Conservation (phyloP, 2,797 vertebrate genomes). For the Propithecus deckenii region DNA sequence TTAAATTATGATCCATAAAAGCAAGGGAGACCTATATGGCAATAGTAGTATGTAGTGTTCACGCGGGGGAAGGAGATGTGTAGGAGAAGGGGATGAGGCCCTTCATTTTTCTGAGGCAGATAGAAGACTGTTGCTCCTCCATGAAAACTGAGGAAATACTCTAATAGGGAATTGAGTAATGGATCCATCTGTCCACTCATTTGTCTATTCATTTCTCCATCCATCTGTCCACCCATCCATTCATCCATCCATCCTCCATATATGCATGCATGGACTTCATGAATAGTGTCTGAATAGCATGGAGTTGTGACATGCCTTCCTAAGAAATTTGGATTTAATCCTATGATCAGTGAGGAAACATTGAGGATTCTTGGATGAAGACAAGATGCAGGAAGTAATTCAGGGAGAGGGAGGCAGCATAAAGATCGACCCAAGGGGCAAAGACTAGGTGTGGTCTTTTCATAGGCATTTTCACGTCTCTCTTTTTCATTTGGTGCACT, state of each 20-base stretch:
- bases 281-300: not conserved
- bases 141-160: not conserved
- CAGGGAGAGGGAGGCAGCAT: not conserved
- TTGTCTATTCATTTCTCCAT: no score
- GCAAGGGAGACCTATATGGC: not conserved
- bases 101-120: not conserved
- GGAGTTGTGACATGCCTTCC: not conserved
- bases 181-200: not conserved
- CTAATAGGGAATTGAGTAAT: not conserved
- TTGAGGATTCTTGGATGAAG: not conserved
- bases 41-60: not conserved
- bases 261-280: not conserved
- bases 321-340: slow-evolving; percentile 37
- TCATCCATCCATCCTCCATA: not conserved
- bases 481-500: not conserved
- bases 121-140: not conserved
- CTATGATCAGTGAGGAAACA: not conserved
- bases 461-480: not conserved
- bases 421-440: not conserved
- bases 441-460: not conserved
- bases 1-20: not conserved
- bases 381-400: not conserved
- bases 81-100: not conserved
- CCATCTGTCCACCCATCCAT: no score
- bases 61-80: not conserved